phyloP scores from a whole-genome alignment of 2,797 vertebrate genomes.

The Chaetophractus vellerosus region DNA sequence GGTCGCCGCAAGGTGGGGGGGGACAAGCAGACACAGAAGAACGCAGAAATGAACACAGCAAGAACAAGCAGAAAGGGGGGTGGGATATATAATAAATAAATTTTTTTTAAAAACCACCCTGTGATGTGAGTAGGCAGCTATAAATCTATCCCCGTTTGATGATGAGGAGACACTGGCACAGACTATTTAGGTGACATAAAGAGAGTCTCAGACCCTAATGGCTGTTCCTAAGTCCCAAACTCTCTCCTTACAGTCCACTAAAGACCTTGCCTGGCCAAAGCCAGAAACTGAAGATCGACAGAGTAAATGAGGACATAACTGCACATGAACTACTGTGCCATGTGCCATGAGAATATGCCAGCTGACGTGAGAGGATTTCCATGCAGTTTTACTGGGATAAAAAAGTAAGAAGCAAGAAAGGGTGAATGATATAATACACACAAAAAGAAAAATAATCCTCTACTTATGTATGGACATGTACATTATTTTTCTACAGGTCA shows the following conservation, averaged over 20 bases:
- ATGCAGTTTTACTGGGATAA: neutral
- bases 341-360: neutral
- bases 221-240: slow-evolving; percentile 15
- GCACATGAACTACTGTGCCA: neutral
- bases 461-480: neutral
- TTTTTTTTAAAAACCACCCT: no score
- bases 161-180: neutral
- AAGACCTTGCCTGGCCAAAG: neutral
- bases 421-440: neutral
- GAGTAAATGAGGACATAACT: neutral
- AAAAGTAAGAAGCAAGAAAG: neutral
- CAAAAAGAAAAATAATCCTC: neutral
- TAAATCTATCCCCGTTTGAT: neutral
- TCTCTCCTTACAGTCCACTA: neutral
- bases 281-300: neutral
- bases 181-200: neutral
- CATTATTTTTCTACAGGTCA: neutral
- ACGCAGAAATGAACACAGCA: no score
- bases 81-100: no score
- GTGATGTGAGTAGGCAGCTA: neutral
- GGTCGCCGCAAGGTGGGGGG: no score
- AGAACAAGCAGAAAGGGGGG: no score
- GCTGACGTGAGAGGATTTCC: neutral
- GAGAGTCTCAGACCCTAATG: neutral
- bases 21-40: no score